Percentiles rank a stretch among this genome's conserved stretches.
phyloP scores from a whole-genome alignment of 2,797 vertebrate species.

The Neopelma chrysocephalum region DNA sequence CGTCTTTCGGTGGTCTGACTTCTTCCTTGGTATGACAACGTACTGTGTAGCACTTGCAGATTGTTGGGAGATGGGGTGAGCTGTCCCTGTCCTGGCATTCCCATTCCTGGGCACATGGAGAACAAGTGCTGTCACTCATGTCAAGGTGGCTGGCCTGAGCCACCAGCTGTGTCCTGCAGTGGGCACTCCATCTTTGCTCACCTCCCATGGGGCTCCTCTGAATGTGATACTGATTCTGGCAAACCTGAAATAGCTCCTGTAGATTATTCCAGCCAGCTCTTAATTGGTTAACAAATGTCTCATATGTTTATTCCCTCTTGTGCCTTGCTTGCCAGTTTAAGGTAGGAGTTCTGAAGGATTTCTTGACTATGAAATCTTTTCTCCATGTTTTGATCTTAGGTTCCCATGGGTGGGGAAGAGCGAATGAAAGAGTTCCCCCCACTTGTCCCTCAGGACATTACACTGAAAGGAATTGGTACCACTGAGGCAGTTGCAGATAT shows the following conservation, averaged over 20 bases:
- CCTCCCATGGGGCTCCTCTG: neutral
- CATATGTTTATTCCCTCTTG: neutral
- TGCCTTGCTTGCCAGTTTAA: neutral
- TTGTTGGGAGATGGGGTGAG: neutral
- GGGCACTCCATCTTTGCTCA: neutral
- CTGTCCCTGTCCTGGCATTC: neutral
- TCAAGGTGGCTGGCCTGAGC: neutral
- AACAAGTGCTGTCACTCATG: neutral
- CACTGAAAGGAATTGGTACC: constrained; percentile 78
- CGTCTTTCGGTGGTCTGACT: neutral
- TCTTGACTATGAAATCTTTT: neutral
- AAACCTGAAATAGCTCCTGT: neutral
- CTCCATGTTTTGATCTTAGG: constrained; percentile 72
- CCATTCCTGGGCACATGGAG: neutral
- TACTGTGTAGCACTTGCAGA: neutral
- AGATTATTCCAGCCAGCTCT: neutral
- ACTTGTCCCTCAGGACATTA: constrained; percentile 82
- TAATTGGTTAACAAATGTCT: neutral
- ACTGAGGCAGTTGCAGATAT: constrained; percentile 86
- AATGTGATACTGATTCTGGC: neutral
- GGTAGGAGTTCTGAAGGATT: neutral
- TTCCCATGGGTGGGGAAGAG: constrained; percentile 87
- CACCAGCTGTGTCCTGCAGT: neutral
- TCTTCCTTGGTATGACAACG: neutral
- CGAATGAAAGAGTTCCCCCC: constrained; percentile 88